Conservation (phyloP, 92 coral and sea anemone species). For the Palythoa grandis region DNA sequence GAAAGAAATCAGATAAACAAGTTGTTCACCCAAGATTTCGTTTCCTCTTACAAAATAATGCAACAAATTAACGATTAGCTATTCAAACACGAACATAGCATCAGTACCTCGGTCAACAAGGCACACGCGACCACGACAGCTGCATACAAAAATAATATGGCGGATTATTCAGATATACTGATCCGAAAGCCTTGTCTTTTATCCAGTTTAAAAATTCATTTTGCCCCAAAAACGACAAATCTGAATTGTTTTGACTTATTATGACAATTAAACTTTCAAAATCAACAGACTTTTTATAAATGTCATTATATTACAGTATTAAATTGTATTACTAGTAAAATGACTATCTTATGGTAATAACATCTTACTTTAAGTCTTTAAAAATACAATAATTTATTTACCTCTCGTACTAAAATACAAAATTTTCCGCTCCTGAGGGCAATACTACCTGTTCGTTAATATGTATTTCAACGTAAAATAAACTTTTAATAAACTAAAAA, state of each 20-base stretch:
- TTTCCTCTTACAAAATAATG: neutral
- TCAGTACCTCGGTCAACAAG: constrained; percentile 34
- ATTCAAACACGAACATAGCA: neutral
- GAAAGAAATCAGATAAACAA: too few species aligned
- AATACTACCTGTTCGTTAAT: constrained; percentile 47
- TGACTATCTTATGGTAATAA: constrained; percentile 15
- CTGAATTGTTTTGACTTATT: constrained; percentile 20
- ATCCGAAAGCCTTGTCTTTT: neutral
- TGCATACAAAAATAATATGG: constrained; percentile 31
- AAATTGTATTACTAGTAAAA: constrained; percentile 30
- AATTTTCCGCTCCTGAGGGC: neutral
- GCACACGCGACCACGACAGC: neutral
- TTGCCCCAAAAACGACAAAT: constrained; percentile 42
- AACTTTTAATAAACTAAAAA: constrained; percentile 41
- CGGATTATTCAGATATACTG: neutral
- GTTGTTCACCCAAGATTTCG: neutral
- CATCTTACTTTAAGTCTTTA: constrained; percentile 42
- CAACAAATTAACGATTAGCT: neutral
- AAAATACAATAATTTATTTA: constrained; percentile 47
- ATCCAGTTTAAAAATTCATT: neutral
- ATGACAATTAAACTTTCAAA: constrained; percentile 21
- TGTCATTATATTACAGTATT: constrained; percentile 44
- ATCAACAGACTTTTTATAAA: constrained; percentile 40
- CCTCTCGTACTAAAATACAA: constrained; percentile 46
- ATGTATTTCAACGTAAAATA: constrained; percentile 50